Evolutionary conservation across 2,113 vertebrate genomes (phyloP).

Genomic region (Tupaia chinensis): DNA sequence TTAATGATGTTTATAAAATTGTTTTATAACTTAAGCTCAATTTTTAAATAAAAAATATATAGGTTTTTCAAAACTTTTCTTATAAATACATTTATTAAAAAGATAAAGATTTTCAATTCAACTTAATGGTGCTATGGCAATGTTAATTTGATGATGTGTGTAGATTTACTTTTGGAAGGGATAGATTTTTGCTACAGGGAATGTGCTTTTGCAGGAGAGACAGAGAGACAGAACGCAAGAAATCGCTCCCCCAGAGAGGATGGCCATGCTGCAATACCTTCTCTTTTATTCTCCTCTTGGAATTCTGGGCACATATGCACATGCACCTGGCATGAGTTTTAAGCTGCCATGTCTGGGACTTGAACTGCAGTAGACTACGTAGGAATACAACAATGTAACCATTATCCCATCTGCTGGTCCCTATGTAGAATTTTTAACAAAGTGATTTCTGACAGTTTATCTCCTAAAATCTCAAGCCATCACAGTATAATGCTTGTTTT

Average conservation of each 20-base stretch:
- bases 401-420: no score
- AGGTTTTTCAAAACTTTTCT: background rate
- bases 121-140: background rate
- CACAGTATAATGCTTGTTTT: background rate
- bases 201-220: no score
- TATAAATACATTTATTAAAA: constrained; percentile 40
- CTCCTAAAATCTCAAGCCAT: background rate
- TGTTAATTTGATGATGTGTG: background rate
- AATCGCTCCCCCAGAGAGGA: no score
- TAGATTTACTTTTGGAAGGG: background rate
- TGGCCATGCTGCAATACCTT: no score
- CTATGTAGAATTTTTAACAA: background rate
- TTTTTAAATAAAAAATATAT: constrained; percentile 31
- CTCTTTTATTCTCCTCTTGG: no score
- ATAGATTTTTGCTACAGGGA: no score
- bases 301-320: no score
- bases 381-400: no score
- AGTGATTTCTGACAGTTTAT: background rate
- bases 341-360: no score
- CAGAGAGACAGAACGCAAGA: no score
- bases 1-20: constrained; percentile 55
- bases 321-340: no score
- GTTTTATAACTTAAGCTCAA: constrained; percentile 1
- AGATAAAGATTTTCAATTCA: background rate
- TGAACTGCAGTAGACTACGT: no score